Conservation (phyloP, 2,888 invertebrate genomes). For the Metellina segmentata region DNA sequence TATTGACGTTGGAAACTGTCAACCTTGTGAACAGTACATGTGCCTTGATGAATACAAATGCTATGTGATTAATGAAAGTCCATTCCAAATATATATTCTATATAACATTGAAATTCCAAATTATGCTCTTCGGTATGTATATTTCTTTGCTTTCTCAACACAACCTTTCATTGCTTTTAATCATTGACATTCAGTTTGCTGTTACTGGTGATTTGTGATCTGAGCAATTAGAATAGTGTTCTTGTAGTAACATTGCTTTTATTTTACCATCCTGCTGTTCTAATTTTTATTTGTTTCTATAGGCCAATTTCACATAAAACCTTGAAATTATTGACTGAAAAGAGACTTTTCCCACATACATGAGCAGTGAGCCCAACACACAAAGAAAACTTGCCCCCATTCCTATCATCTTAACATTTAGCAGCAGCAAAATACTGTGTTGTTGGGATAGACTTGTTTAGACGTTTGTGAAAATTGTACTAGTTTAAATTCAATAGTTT, state of each 20-base stretch:
- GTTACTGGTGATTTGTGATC: no score
- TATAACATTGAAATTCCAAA: slow-evolving; percentile 88
- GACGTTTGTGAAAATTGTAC: no score
- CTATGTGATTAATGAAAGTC: slow-evolving; percentile 86
- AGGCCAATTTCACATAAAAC: slow-evolving; percentile 61
- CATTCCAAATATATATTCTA: slow-evolving; percentile 87
- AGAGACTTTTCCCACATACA: slow-evolving; percentile 24
- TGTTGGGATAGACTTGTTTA: no score
- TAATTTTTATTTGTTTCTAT: neutral
- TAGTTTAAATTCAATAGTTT: no score
- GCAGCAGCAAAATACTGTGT: no score
- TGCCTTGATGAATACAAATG: slow-evolving; percentile 93
- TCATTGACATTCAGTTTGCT: neutral
- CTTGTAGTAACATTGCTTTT: neutral
- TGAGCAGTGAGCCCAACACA: neutral
- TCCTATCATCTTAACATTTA: no score
- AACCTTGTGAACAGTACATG: slow-evolving; percentile 88
- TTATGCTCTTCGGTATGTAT: slow-evolving; percentile 86
- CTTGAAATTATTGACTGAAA: slow-evolving; percentile 56
- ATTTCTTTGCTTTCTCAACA: neutral
- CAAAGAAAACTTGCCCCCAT: no score
- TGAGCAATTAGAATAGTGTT: neutral
- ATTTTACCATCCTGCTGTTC: neutral
- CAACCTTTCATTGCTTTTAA: neutral
- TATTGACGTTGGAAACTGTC: slow-evolving; percentile 29